Evolutionary conservation across 2,888 invertebrate species (phyloP).

Genomic region (Drosophila histrio): DNA sequence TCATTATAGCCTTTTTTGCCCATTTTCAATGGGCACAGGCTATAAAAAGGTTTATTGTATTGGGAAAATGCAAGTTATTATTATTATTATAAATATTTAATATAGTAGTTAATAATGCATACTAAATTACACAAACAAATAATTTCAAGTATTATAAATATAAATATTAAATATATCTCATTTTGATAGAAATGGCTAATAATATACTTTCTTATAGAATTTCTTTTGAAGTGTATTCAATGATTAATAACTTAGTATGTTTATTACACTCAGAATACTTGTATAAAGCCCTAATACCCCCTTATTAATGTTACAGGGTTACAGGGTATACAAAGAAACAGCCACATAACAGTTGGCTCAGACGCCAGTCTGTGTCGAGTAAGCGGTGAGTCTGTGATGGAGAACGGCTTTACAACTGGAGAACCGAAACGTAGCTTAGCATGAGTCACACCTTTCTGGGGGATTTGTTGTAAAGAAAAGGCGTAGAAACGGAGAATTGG

Average conservation of each 20-base stretch:
- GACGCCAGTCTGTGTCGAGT: conserved; percentile 53
- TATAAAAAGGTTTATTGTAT: background rate
- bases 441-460: conserved; percentile 56
- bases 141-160: too few species aligned
- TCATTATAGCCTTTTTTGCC: too few species aligned
- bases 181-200: too few species aligned
- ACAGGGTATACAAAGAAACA: conserved; percentile 17
- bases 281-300: background rate
- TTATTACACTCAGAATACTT: too few species aligned
- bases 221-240: too few species aligned
- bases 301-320: background rate
- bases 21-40: too few species aligned
- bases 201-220: too few species aligned
- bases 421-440: conserved; percentile 36
- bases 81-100: too few species aligned
- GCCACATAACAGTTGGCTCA: conserved; percentile 35
- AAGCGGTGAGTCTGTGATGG: conserved; percentile 30
- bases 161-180: too few species aligned
- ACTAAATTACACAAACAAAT: too few species aligned
- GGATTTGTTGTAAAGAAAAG: conserved; percentile 53
- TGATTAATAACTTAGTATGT: too few species aligned
- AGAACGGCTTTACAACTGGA: conserved; percentile 48
- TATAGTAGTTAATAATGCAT: too few species aligned
- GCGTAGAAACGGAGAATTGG: conserved; percentile 57
- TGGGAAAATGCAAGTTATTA: background rate